Percentiles rank a stretch among this genome's conserved stretches.
Evolutionary conservation across 2,797 vertebrate species (phyloP).

Genomic region (Benthosema pterotum): DNA sequence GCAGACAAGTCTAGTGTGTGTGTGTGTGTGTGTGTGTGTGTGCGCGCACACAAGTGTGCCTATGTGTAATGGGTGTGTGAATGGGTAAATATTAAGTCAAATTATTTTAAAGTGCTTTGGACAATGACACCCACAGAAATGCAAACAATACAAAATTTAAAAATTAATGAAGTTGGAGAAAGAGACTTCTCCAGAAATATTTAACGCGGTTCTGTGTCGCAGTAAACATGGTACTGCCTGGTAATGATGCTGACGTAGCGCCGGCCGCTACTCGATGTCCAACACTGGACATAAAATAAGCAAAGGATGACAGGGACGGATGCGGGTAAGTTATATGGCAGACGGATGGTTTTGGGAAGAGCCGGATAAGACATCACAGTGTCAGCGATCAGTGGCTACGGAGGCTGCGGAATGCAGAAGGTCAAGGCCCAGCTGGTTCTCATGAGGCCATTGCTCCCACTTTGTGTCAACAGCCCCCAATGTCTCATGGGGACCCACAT

Average conservation of each 20-base stretch:
- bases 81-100: too few species aligned
- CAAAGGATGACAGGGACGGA: conserved; percentile 1
- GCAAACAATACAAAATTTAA: too few species aligned
- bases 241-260: not conserved
- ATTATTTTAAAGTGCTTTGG: too few species aligned
- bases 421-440: conserved; percentile 63
- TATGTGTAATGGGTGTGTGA: too few species aligned
- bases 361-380: conserved; percentile 19
- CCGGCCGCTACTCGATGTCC: not conserved
- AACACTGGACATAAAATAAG: conserved; percentile 20
- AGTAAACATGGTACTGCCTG: too few species aligned
- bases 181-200: too few species aligned
- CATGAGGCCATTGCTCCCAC: conserved; percentile 63
- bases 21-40: too few species aligned
- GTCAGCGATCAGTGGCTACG: conserved; percentile 29
- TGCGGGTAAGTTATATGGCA: not conserved
- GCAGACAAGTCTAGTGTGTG: too few species aligned
- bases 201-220: too few species aligned
- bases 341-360: conserved; percentile 8
- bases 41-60: too few species aligned
- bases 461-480: conserved; percentile 41
- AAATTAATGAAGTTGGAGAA: too few species aligned
- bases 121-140: too few species aligned
- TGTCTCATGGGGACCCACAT: conserved; percentile 34
- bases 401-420: conserved; percentile 57